Evolutionary conservation across 2,797 vertebrate genomes (phyloP), one percentile per base, ranked within the genome.

Genomic region (Leptatherina wallacei): DNA sequence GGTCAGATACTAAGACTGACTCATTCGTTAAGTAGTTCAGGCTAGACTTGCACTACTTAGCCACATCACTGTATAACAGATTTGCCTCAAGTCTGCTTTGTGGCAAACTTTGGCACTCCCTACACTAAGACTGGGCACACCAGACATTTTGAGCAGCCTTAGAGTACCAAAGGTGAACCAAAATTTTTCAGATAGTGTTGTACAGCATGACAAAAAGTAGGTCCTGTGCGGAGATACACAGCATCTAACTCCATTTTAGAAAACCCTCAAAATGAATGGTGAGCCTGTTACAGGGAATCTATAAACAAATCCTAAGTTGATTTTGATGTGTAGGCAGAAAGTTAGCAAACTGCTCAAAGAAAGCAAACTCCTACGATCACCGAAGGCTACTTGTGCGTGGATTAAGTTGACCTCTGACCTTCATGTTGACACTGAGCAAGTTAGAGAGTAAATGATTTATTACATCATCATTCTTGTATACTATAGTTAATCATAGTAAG

Each of bases 381-480:
- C 16, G 32, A 73, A 30, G 61, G 57, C 40, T 56, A 20, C 32
- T 77, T 65, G 38, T 49, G 18, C 61, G 49, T 69, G 49, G 57
- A 56, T 49, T n/a, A 13, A 27, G 24, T 20, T 69, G 64, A 85
- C 83, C 77, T 88, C 36, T 88, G 80, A 87, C 83, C 84, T 85
- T 52, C 7, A 35, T 61, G 30, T 40, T 59, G 40, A 71, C 55
- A 58, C 24, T 1, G 20, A 64, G 54, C 49, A 55, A 78, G 56
- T 47, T 22, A 27, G 64, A 54, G 66, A 71, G 55, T 78, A 78
- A 75, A 82, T 81, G 32, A 36, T 49, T 47, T 7, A 44, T 80
- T 56, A 32, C 32, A 65, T 77, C 22, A 63, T 52, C 62, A 58
- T 18, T 75, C 30, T 65, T 69, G 18, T 47, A 44, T 32, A 22